Conservation (phyloP, 2,888 invertebrate species). For the Cephus rjabovi region DNA sequence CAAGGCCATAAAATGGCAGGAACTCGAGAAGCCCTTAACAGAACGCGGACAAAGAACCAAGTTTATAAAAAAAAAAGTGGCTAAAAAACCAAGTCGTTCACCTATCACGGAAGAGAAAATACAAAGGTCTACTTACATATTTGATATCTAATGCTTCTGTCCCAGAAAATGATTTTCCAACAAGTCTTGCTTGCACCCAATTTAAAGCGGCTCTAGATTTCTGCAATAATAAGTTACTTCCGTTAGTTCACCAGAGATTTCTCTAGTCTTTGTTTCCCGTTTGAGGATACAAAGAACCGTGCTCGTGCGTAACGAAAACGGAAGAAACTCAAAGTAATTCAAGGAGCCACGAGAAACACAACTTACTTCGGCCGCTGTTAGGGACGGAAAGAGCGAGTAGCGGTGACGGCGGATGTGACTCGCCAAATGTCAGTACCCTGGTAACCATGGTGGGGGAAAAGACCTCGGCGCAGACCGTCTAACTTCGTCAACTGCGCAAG, state of each 20-base stretch:
- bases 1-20: slow-evolving; percentile 19
- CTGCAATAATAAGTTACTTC: slow-evolving; percentile 34
- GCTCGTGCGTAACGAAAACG: slow-evolving; percentile 7
- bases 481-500: slow-evolving; percentile 15
- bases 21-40: background rate
- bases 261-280: background rate
- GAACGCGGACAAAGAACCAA: background rate
- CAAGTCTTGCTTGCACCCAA: slow-evolving; percentile 2
- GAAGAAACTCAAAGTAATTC: background rate
- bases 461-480: slow-evolving; percentile 21
- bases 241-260: background rate
- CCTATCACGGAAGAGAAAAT: background rate
- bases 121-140: slow-evolving; percentile 47
- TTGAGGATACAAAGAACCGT: slow-evolving; percentile 9
- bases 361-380: slow-evolving; percentile 56
- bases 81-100: background rate
- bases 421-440: slow-evolving; percentile 9
- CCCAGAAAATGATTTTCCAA: slow-evolving; percentile 33
- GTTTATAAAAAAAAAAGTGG: background rate
- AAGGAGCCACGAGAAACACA: slow-evolving; percentile 7
- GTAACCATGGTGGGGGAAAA: slow-evolving; percentile 9
- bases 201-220: slow-evolving; percentile 41
- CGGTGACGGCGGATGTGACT: slow-evolving; percentile 41
- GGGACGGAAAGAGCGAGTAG: slow-evolving; percentile 57
- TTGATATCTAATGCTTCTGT: slow-evolving; percentile 40